Conservation (phyloP, 1,140 invertebrate genomes). For the Teleopsis dalmanni region DNA sequence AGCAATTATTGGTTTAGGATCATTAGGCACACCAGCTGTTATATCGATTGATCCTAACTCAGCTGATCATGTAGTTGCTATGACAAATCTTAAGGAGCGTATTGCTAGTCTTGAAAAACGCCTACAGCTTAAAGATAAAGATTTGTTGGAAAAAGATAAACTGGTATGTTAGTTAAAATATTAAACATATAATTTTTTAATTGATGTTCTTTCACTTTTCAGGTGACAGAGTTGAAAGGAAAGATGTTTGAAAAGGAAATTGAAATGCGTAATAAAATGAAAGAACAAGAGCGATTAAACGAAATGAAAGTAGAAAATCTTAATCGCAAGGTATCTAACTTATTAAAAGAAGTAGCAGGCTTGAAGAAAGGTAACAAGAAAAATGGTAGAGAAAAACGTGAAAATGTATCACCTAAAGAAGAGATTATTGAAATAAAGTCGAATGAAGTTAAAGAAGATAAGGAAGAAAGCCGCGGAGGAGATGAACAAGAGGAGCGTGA, state of each 20-base stretch:
- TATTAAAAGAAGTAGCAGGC: constrained; percentile 77
- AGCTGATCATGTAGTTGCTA: constrained; percentile 87
- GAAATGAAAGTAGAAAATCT: constrained; percentile 71
- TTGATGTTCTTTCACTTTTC: constrained; percentile 9
- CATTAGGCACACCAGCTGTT: constrained; percentile 42
- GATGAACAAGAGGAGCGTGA: constrained; percentile 21
- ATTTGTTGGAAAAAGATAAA: constrained; percentile 84
- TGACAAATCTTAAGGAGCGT: constrained; percentile 89
- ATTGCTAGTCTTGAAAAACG: constrained; percentile 89
- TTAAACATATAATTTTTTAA: neutral
- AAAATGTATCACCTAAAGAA: constrained; percentile 39
- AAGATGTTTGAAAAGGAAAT: constrained; percentile 81
- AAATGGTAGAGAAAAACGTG: constrained; percentile 40
- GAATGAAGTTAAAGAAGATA: constrained; percentile 29
- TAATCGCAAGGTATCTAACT: constrained; percentile 66
- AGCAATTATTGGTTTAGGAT: constrained; percentile 20
- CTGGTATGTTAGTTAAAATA: constrained; percentile 54
- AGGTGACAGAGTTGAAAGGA: constrained; percentile 91
- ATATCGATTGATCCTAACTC: constrained; percentile 67
- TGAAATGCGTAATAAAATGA: constrained; percentile 78
- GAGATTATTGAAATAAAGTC: constrained; percentile 17
- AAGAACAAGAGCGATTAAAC: constrained; percentile 69
- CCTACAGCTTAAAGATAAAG: constrained; percentile 73
- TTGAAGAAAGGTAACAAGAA: constrained; percentile 73
- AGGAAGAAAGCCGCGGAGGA: constrained; percentile 14